Conservation (phyloP, 1,140 invertebrate genomes). For the Dreissena rostriformis region DNA sequence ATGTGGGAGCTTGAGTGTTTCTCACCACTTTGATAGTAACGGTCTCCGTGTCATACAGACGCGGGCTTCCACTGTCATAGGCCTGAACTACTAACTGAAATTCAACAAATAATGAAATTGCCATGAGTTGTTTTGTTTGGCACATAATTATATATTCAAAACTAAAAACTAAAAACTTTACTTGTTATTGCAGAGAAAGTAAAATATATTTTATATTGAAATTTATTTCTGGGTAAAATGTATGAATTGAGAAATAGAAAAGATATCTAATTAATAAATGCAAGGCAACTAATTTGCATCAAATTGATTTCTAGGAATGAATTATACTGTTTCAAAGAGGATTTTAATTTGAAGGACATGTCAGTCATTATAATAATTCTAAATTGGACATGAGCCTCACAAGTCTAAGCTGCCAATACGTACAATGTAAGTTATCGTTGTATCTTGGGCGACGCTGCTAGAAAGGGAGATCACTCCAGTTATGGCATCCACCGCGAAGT, state of each 20-base stretch:
- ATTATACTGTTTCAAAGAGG: no score
- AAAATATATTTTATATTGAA: no score
- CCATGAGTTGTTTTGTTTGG: background rate
- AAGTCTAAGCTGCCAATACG: background rate
- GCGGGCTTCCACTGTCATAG: slow-evolving; percentile 91
- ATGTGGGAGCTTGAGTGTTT: slow-evolving; percentile 83
- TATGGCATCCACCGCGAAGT: slow-evolving; percentile 61
- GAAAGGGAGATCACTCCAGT: slow-evolving; percentile 59
- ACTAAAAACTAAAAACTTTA: no score
- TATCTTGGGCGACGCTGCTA: slow-evolving; percentile 28
- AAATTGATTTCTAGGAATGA: no score
- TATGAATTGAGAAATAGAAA: background rate
- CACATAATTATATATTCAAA: no score
- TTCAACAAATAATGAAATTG: background rate
- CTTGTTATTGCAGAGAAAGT: no score
- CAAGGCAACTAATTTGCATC: background rate
- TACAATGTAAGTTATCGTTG: slow-evolving; percentile 28
- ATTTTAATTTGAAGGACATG: no score
- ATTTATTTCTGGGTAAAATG: background rate
- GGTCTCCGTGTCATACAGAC: slow-evolving; percentile 90
- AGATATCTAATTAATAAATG: background rate
- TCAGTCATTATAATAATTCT: no score
- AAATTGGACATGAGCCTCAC: no score
- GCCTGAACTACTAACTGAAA: slow-evolving; percentile 79
- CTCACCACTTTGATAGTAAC: slow-evolving; percentile 92